Percentiles rank a stretch among this genome's conserved stretches.
phyloP scores from a whole-genome alignment of 2,797 vertebrate species.

The Pseudochirops corinnae region DNA sequence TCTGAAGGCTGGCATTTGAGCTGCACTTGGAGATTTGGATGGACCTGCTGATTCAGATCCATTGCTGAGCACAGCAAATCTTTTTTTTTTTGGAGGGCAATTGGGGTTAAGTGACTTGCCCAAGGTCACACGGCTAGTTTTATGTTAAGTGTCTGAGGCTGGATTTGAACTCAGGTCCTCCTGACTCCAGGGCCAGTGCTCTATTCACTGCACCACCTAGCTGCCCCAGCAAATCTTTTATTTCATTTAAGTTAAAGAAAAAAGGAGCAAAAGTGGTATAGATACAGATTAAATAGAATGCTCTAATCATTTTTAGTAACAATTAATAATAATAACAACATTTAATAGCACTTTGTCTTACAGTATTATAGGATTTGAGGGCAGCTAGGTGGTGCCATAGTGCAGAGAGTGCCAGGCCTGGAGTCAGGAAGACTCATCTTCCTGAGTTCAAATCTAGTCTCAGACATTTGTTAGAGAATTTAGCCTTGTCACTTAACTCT shows the following conservation, averaged over 20 bases:
- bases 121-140: too few relatives aligned
- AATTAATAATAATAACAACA: neutral
- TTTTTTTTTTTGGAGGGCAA: neutral
- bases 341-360: neutral
- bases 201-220: too few relatives aligned
- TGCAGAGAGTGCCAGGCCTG: neutral
- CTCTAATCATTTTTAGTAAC: neutral
- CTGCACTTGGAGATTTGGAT: neutral
- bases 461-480: too few relatives aligned
- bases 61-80: neutral
- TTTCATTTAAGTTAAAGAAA: conserved; percentile 26
- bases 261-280: conserved; percentile 11
- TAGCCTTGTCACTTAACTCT: too few relatives aligned
- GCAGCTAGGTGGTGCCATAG: neutral
- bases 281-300: neutral
- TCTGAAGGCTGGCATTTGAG: conserved; percentile 17
- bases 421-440: neutral
- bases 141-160: too few relatives aligned
- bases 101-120: too few relatives aligned
- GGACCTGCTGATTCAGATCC: neutral
- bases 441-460: too few relatives aligned
- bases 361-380: neutral
- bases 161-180: too few relatives aligned
- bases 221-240: neutral
- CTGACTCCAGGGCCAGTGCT: too few relatives aligned